Conservation (phyloP, 2,113 vertebrate species). For the Bucco capensis region DNA sequence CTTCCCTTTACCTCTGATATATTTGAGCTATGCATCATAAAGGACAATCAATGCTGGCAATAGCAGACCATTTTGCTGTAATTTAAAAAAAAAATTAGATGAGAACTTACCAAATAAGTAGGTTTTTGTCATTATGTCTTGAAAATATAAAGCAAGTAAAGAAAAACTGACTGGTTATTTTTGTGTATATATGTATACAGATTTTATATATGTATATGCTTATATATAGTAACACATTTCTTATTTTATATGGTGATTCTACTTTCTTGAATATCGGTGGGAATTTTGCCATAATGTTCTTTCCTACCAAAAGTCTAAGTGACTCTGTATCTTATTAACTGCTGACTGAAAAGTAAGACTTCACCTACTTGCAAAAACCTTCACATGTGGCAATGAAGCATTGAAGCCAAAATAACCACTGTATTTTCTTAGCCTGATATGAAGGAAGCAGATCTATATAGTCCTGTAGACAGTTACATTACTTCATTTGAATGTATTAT, state of each 20-base stretch:
- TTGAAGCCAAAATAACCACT: background rate
- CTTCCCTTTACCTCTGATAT: conserved; percentile 42
- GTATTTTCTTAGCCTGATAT: background rate
- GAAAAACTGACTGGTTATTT: background rate
- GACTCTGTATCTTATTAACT: background rate
- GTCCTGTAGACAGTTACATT: background rate
- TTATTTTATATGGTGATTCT: background rate
- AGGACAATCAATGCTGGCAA: conserved; percentile 54
- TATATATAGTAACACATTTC: background rate
- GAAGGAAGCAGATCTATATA: background rate
- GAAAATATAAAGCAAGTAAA: background rate
- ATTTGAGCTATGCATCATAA: conserved; percentile 31
- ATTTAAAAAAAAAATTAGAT: conserved; percentile 28
- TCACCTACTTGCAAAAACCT: background rate
- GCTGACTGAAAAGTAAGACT: background rate
- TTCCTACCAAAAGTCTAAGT: background rate
- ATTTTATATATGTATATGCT: background rate
- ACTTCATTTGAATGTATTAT: background rate
- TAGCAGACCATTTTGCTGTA: conserved; percentile 37
- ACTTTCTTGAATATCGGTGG: background rate
- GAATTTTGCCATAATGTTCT: background rate
- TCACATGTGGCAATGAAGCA: background rate
- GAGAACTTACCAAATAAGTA: background rate
- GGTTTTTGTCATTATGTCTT: background rate
- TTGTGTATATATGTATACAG: background rate